A percentile compares a stretch with the other conserved stretches of the same genome.
These are phyloP conservation scores for Okapia johnstoni DNA, from an alignment of 2,113 vertebrate genomes.

Conservation along the genomic window DNA sequence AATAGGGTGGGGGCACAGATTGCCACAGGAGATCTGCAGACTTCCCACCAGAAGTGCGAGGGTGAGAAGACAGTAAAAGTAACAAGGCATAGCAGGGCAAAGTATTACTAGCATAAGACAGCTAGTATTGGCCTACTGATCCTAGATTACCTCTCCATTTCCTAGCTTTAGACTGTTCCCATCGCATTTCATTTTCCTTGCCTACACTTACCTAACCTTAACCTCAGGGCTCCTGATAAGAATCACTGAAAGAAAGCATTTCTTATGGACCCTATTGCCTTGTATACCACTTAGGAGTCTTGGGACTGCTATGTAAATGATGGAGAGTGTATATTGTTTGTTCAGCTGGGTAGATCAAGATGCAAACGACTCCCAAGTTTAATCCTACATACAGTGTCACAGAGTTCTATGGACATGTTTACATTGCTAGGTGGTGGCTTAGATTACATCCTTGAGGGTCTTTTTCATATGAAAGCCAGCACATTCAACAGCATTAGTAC, in stretches of 20 bases:
- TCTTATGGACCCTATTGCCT: neutral
- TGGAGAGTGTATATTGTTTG: neutral
- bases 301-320: neutral
- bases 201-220: neutral
- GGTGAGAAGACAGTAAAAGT: neutral
- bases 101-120: neutral
- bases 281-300: neutral
- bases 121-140: neutral
- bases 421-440: neutral
- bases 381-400: neutral
- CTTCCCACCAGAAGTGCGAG: fast-evolving
- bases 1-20: neutral
- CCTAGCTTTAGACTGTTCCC: too few relatives aligned
- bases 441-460: neutral
- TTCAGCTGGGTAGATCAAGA: neutral
- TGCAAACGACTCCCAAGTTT: neutral
- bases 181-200: neutral
- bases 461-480: neutral
- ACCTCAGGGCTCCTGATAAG: neutral
- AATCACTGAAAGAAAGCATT: neutral
- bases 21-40: neutral
- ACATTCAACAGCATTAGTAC: neutral
- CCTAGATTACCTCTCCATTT: neutral
- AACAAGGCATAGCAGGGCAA: neutral
- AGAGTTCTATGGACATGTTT: neutral